Conservation (phyloP, 2,888 invertebrate genomes). For the Lycocerus yunnanus region DNA sequence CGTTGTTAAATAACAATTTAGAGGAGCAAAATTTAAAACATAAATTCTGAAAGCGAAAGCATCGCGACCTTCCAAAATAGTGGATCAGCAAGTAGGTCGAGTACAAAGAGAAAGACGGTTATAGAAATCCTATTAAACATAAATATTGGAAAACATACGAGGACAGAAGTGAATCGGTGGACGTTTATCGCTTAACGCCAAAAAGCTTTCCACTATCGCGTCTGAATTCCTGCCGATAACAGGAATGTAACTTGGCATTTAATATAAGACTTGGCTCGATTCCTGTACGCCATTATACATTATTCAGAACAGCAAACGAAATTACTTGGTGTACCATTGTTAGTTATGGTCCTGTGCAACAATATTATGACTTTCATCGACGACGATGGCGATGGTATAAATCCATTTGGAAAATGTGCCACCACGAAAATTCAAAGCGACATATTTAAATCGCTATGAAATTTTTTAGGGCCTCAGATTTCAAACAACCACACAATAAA, state of each 20-base stretch:
- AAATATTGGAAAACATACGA: constrained; percentile 20
- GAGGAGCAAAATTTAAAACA: not conserved
- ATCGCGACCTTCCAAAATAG: not conserved
- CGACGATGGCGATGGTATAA: constrained; percentile 18
- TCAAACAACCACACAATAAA: constrained; percentile 16
- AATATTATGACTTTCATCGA: constrained; percentile 33
- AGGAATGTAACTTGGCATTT: constrained; percentile 33
- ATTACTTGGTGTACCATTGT: constrained; percentile 27
- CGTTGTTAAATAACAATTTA: not conserved
- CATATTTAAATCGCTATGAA: not conserved
- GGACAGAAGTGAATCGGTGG: constrained; percentile 9
- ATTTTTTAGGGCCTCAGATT: constrained; percentile 3
- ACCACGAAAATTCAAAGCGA: constrained; percentile 1
- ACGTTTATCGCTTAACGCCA: constrained; percentile 27
- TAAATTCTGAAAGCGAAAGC: not conserved
- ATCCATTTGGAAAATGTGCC: constrained; percentile 14
- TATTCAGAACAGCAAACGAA: constrained; percentile 32
- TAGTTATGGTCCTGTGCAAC: constrained; percentile 25
- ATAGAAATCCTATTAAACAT: constrained; percentile 22
- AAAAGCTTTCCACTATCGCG: constrained; percentile 15
- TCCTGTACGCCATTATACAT: constrained; percentile 32
- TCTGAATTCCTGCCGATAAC: constrained; percentile 31
- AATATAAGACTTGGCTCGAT: constrained; percentile 37
- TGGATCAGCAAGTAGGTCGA: not conserved
- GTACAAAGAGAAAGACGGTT: constrained; percentile 6